phyloP scores from a whole-genome alignment of 2,797 vertebrate species.

The Muscicapa comitata region DNA sequence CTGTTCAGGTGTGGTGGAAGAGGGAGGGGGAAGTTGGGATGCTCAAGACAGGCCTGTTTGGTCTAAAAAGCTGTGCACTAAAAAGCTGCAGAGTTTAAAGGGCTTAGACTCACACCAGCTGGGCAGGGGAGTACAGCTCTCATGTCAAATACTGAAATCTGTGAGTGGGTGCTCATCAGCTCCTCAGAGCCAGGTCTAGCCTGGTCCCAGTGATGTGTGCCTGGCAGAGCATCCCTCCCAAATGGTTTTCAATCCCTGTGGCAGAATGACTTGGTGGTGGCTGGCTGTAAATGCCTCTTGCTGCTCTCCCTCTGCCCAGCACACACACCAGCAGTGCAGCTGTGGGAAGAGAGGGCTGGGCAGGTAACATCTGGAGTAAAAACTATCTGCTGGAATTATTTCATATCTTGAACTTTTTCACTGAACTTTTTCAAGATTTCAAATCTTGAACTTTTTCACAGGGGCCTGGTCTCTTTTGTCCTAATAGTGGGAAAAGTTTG shows the following conservation, averaged over 20 bases:
- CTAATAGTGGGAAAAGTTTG: neutral
- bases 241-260: neutral
- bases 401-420: neutral
- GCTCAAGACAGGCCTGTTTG: neutral
- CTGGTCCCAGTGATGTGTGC: neutral
- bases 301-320: neutral
- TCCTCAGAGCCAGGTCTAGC: neutral
- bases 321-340: accelerated
- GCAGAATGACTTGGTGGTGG: neutral
- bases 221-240: neutral
- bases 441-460: neutral
- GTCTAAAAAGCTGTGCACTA: neutral
- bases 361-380: neutral
- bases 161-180: neutral
- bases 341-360: neutral
- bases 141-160: neutral
- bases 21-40: neutral
- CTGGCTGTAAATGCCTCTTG: neutral
- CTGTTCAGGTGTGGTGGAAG: neutral
- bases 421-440: no score
- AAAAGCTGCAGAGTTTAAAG: neutral
- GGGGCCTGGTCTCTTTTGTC: neutral
- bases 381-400: neutral
- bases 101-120: neutral
- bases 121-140: neutral